These are phyloP conservation scores for Glaucomys volans DNA, from an alignment of 2,113 vertebrate species.

Conservation along the genomic window DNA sequence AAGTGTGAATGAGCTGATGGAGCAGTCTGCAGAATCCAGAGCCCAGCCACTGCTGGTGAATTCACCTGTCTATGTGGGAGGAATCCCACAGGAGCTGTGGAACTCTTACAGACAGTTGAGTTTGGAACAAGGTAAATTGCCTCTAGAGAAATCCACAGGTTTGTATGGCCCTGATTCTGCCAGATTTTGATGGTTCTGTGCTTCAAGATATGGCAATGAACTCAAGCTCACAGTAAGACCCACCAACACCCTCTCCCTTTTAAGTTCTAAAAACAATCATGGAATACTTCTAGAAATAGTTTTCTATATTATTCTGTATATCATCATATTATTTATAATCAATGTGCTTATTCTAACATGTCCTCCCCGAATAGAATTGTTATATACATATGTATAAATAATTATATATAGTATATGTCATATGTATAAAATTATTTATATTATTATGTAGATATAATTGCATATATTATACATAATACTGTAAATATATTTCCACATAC, in stretches of 20 bases:
- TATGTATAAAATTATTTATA: background rate
- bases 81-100: slow-evolving; percentile 88
- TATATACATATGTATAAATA: background rate
- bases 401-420: background rate
- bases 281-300: background rate
- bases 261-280: background rate
- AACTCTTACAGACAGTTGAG: slow-evolving; percentile 83
- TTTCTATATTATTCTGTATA: background rate
- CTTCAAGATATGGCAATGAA: background rate
- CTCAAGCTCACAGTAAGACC: background rate
- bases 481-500: background rate
- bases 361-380: background rate
- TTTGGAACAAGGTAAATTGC: slow-evolving; percentile 90
- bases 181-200: background rate
- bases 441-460: background rate
- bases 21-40: slow-evolving; percentile 72
- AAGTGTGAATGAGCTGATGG: slow-evolving; percentile 87
- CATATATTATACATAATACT: background rate
- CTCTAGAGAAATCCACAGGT: accelerated
- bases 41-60: slow-evolving; percentile 85
- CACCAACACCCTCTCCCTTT: accelerated
- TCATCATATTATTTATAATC: background rate
- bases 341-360: background rate
- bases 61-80: slow-evolving; percentile 92
- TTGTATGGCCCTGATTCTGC: accelerated